A percentile compares a stretch with the other conserved stretches of the same genome.
Evolutionary conservation across 2,888 invertebrate genomes (phyloP).

Genomic region (Acleris literana): DNA sequence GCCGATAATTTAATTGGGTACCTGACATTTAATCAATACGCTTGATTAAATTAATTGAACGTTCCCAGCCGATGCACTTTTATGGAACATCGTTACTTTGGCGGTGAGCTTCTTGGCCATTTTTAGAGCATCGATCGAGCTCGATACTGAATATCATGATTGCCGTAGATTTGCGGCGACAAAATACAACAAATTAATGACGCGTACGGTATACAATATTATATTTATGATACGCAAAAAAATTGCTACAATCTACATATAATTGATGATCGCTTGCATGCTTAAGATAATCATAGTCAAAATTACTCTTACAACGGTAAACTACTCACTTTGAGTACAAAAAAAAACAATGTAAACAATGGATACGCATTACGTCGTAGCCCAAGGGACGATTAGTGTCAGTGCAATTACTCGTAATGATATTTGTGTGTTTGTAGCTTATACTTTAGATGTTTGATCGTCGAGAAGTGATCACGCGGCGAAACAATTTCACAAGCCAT

Average conservation of each 20-base stretch:
- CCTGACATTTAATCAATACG: slow-evolving; percentile 79
- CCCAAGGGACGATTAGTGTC: slow-evolving; percentile 63
- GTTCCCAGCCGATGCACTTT: slow-evolving; percentile 68
- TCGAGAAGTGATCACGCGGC: slow-evolving; percentile 45
- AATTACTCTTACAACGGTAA: slow-evolving; percentile 56
- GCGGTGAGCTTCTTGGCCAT: slow-evolving; percentile 43
- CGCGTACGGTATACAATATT: slow-evolving; percentile 45
- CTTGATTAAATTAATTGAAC: slow-evolving; percentile 77
- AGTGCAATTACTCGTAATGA: slow-evolving; percentile 59
- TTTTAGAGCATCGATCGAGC: slow-evolving; percentile 40
- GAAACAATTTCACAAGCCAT: slow-evolving; percentile 48
- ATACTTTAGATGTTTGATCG: slow-evolving; percentile 54
- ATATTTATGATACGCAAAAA: slow-evolving; percentile 48
- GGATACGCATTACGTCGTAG: slow-evolving; percentile 48
- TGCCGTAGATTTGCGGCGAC: slow-evolving; percentile 35
- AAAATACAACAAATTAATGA: slow-evolving; percentile 42
- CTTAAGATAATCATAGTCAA: slow-evolving; percentile 51
- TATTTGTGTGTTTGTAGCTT: slow-evolving; percentile 52
- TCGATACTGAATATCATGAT: slow-evolving; percentile 36
- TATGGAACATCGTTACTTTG: slow-evolving; percentile 57
- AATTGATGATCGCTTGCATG: slow-evolving; percentile 44
- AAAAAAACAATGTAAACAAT: slow-evolving; percentile 59
- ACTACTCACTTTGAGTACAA: slow-evolving; percentile 45
- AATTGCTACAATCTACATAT: slow-evolving; percentile 44
- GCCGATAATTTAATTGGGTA: slow-evolving; percentile 77